These are phyloP conservation scores for Aphelenchoides bicaudatus DNA, from an alignment of 2,888 invertebrate genomes.

Conservation along the genomic window DNA sequence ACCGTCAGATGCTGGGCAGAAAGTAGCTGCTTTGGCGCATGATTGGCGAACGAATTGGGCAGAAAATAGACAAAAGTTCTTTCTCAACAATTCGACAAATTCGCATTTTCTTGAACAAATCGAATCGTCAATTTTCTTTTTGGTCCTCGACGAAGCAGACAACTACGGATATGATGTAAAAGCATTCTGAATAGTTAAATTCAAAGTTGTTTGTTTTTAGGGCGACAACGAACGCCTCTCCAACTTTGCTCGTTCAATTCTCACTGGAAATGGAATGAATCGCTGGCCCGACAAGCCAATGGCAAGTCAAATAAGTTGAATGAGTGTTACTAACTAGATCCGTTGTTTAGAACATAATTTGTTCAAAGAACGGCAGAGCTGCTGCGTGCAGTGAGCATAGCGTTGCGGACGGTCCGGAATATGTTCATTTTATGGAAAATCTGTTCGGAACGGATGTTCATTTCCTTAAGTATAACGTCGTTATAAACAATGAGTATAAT, in stretches of 20 bases:
- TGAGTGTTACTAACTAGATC: too few relatives aligned
- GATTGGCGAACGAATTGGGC: constrained; percentile 46
- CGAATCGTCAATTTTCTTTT: constrained; percentile 11
- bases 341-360: too few relatives aligned
- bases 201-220: background rate
- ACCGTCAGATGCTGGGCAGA: constrained; percentile 34
- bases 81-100: constrained; percentile 44
- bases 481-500: too few relatives aligned
- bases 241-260: background rate
- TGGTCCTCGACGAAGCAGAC: constrained; percentile 7
- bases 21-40: constrained; percentile 46
- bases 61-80: constrained; percentile 46
- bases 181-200: background rate
- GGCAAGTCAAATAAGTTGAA: too few relatives aligned
- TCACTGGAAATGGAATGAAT: constrained; percentile 8
- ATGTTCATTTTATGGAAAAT: constrained; percentile 14
- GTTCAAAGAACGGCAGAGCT: background rate
- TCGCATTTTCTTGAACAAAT: constrained; percentile 32
- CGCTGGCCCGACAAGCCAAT: constrained; percentile 47
- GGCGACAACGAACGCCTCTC: constrained; percentile 11
- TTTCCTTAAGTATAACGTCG: background rate
- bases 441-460: constrained; percentile 9
- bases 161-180: constrained; percentile 11
- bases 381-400: background rate
- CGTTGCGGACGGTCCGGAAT: constrained; percentile 10